Conservation (phyloP, 2,113 vertebrate genomes). For the Myotis lucifugus region DNA sequence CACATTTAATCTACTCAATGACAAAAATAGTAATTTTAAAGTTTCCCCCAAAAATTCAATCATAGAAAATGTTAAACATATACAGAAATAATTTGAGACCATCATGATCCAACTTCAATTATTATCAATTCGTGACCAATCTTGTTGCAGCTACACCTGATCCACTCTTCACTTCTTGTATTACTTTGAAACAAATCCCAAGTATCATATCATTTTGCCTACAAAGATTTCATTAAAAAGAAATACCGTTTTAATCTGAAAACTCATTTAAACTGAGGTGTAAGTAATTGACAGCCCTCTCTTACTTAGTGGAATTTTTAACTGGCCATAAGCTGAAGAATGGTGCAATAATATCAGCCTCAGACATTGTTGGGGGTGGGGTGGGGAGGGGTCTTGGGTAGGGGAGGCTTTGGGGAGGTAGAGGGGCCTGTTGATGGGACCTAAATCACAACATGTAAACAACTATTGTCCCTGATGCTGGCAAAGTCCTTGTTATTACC, state of each 20-base stretch:
- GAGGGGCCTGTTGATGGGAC: background rate
- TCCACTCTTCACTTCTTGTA: background rate
- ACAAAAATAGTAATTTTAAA: background rate
- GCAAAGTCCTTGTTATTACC: background rate
- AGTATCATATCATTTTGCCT: background rate
- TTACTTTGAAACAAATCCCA: background rate
- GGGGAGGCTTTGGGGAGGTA: background rate
- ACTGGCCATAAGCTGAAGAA: background rate
- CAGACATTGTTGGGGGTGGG: background rate
- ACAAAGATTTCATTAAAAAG: conserved; percentile 15
- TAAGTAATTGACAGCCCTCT: background rate
- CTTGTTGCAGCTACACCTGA: background rate
- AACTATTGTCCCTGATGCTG: background rate
- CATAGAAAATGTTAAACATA: background rate
- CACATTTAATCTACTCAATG: background rate
- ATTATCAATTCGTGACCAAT: background rate
- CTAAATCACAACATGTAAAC: background rate
- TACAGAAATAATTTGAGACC: background rate
- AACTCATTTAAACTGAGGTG: background rate
- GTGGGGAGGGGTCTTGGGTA: background rate
- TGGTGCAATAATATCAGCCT: too few species aligned
- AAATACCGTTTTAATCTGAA: background rate
- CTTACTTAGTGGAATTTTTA: background rate
- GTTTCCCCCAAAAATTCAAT: background rate
- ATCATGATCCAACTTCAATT: background rate